Evolutionary conservation across 2,797 vertebrate species (phyloP), one percentile per base, ranked within the genome.

Genomic region (Dendrocincla tyrannina): DNA sequence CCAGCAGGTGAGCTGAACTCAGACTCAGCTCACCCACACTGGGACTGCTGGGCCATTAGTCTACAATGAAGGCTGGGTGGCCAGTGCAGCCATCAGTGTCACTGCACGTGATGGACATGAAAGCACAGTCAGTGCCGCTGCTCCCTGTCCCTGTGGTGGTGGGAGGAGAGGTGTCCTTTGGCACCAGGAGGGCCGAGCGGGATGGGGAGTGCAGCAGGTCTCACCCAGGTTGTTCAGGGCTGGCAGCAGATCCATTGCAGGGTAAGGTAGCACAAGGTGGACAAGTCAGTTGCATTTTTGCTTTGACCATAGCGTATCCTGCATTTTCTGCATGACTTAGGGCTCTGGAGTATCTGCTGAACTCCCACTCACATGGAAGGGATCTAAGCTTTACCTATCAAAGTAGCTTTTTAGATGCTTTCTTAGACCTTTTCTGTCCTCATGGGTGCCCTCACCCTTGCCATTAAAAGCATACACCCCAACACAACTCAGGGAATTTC

Each of bases 91-190:
- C 63, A 39, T 16, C 32, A 25, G 39, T 12, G 32, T 24, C 3
- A 1, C 13, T 62, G 60, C 39, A 17, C 0, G 0, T 4, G 32
- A 23, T 8, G 39, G 7, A 23, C 30, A 6, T 1, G 19, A n/a
- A 41, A 49, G 49, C 14, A 41, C 6, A 46, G 60, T 3, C 27
- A 32, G 23, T 1, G 2, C 22, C 3, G 1, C 46, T 18, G 19
- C 4, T 50, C 15, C 25, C 33, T 35, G 5, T 17, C 32, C 28
- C 46, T 3, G 7, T 2, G 46, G 35, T 19, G 44, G 30, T 23
- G 18, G 59, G 23, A 69, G 25, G 28, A 85, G n/a, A 39, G 22
- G 14, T 27, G 17, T 18, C 11, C 37, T 35, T 14, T 17, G 17
- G 67, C n/a, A 79, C 9, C 22, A 58, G 39, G 25, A 62, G n/a